Evolutionary conservation across 2,113 vertebrate genomes (phyloP).

Genomic region (Aldabrachelys gigantea): DNA sequence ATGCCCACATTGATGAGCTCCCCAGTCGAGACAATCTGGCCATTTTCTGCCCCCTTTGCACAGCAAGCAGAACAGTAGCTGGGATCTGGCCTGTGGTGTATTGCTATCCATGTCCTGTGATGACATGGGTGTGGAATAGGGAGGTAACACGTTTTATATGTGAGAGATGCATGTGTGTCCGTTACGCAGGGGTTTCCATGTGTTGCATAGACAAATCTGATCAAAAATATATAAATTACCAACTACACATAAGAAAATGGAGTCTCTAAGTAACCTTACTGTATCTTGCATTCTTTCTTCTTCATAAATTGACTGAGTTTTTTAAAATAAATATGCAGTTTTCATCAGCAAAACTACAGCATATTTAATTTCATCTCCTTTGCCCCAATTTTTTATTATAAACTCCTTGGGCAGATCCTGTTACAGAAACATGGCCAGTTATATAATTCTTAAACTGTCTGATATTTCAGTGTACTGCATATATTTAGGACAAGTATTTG

Average conservation of each 20-base stretch:
- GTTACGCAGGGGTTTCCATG: not conserved
- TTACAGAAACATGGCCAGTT: conserved; percentile 15
- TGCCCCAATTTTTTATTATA: conserved; percentile 14
- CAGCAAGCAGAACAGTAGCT: not conserved
- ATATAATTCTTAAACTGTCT: not conserved
- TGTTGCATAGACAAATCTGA: not conserved
- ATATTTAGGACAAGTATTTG: conserved; percentile 1
- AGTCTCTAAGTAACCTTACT: not conserved
- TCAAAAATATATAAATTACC: not conserved
- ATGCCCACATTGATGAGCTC: not conserved
- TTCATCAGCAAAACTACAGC: not conserved
- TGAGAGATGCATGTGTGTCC: not conserved
- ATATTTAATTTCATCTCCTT: conserved; percentile 11
- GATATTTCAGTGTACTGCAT: not conserved
- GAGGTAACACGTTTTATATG: not conserved
- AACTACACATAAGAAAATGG: not conserved
- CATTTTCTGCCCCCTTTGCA: not conserved
- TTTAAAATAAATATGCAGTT: not conserved
- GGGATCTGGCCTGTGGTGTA: not conserved
- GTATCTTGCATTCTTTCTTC: not conserved
- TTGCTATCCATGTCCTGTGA: not conserved
- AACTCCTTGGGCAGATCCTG: not conserved
- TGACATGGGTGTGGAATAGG: not conserved
- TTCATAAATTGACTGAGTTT: not conserved
- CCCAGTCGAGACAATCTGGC: not conserved